phyloP scores from a whole-genome alignment of 2,797 vertebrate species.

The Petrocephalus sullivani region DNA sequence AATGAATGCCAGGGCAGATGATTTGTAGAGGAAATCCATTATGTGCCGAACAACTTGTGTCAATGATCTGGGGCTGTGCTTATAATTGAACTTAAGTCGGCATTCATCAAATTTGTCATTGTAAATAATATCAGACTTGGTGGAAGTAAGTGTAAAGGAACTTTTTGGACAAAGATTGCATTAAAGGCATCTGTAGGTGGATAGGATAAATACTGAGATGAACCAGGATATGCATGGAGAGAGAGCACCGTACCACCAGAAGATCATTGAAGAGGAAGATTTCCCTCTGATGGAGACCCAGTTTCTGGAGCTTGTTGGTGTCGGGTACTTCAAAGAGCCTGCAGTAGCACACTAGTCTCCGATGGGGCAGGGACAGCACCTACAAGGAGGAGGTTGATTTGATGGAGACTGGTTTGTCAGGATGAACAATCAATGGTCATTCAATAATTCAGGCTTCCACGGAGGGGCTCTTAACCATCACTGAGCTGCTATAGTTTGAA shows the following conservation, averaged over 20 bases:
- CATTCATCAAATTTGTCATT: not conserved
- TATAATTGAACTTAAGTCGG: not conserved
- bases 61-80: not conserved
- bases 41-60: not conserved
- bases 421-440: not conserved
- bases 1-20: not conserved
- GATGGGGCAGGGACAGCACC: conserved; percentile 93
- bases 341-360: conserved; percentile 95
- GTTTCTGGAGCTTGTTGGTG: conserved; percentile 93
- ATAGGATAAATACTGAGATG: not conserved
- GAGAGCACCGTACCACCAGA: conserved; percentile 78
- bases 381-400: conserved; percentile 38
- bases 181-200: not conserved
- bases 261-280: conserved; percentile 99
- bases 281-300: conserved; percentile 94
- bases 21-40: not conserved
- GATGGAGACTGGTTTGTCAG: not conserved
- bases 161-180: not conserved
- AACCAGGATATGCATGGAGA: not conserved
- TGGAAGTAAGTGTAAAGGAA: not conserved
- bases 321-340: conserved; percentile 97
- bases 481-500: not conserved
- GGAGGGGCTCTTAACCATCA: not conserved
- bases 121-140: not conserved
- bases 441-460: conserved; percentile 7